phyloP scores from a whole-genome alignment of 2,797 vertebrate species.

The Poeciliopsis turneri region DNA sequence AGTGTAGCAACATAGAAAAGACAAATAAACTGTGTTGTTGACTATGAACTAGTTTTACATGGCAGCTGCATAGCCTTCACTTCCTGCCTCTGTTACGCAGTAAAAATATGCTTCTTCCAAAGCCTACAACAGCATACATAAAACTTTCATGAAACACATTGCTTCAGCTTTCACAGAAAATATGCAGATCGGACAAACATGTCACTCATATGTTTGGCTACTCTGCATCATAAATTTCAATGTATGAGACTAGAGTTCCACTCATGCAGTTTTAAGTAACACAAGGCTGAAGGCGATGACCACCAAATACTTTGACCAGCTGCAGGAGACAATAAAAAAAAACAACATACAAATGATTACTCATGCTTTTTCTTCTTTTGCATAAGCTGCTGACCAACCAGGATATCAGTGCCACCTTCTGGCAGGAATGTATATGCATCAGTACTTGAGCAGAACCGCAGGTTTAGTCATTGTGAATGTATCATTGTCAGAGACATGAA shows the following conservation, averaged over 20 bases:
- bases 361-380: too few species aligned
- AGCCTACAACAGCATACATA: not conserved
- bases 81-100: not conserved
- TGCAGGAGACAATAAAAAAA: too few species aligned
- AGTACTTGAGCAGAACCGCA: not conserved
- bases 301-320: too few species aligned
- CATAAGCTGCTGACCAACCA: too few species aligned
- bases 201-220: not conserved
- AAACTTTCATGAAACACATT: not conserved
- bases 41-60: slow-evolving; percentile 4
- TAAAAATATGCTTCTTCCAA: not conserved
- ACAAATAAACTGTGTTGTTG: slow-evolving; percentile 13
- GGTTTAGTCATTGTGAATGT: not conserved
- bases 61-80: not conserved
- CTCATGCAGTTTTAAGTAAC: not conserved
- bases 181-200: not conserved
- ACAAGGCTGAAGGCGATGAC: too few species aligned
- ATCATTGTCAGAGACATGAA: not conserved
- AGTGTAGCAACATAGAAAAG: slow-evolving; percentile 8
- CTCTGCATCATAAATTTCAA: not conserved
- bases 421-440: not conserved
- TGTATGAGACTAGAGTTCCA: not conserved
- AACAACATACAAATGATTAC: too few species aligned
- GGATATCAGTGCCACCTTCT: too few species aligned
- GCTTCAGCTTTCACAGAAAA: not conserved